Evolutionary conservation across 2,888 invertebrate genomes (phyloP).

Genomic region (Cerastis rubricosa): DNA sequence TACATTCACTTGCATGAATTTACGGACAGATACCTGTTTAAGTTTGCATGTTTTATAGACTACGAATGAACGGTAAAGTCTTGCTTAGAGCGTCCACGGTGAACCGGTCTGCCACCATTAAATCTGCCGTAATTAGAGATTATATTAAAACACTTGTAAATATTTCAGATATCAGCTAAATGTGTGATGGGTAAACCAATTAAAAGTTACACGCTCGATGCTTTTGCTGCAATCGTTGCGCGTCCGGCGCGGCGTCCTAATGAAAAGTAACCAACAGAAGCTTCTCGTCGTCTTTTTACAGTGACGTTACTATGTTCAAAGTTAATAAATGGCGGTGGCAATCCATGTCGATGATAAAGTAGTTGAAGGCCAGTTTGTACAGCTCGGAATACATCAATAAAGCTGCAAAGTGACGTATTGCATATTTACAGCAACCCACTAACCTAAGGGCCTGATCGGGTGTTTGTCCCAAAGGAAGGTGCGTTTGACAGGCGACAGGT

Average conservation of each 20-base stretch:
- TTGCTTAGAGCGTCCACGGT: constrained; percentile 88
- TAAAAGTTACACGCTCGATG: constrained; percentile 23
- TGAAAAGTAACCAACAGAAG: constrained; percentile 29
- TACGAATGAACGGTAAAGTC: constrained; percentile 89
- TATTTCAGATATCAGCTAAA: constrained; percentile 24
- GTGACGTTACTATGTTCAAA: constrained; percentile 58
- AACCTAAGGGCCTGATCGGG: constrained; percentile 97
- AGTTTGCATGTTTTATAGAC: constrained; percentile 83
- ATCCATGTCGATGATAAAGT: constrained; percentile 72
- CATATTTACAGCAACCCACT: constrained; percentile 90
- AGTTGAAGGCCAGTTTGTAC: constrained; percentile 80
- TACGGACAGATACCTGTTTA: constrained; percentile 78
- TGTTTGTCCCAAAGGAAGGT: constrained; percentile 97
- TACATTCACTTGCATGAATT: constrained; percentile 61
- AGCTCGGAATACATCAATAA: constrained; percentile 75
- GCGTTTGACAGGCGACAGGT: constrained; percentile 97
- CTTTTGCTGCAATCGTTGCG: constrained; percentile 17
- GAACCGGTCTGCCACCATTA: constrained; percentile 87
- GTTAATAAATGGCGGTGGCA: constrained; percentile 69
- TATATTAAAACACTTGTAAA: constrained; percentile 60
- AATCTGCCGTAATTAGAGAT: constrained; percentile 86
- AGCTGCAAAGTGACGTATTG: constrained; percentile 72
- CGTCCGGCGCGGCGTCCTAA: constrained; percentile 5
- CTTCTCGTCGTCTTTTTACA: constrained; percentile 33
- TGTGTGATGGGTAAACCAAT: constrained; percentile 10